Evolutionary conservation across 2,888 invertebrate genomes (phyloP).

Genomic region (Hemistola chrysoprasaria): DNA sequence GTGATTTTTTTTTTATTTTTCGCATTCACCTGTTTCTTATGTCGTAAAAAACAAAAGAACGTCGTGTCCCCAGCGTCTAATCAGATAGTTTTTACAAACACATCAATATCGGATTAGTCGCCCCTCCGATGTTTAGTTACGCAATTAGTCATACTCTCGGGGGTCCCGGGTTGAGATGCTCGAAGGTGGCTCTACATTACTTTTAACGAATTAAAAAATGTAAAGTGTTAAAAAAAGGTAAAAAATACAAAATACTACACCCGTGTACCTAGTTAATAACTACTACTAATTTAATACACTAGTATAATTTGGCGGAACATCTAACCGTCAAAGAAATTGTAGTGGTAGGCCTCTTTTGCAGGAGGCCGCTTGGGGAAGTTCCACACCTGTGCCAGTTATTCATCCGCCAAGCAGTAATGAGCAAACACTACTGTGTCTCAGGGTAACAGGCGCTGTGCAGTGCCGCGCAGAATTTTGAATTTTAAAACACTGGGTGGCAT

Average conservation of each 20-base stretch:
- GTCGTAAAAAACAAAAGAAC: conserved; percentile 10
- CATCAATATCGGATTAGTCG: conserved; percentile 77
- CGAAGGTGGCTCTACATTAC: neutral
- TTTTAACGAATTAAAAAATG: neutral
- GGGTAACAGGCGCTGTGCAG: too few species aligned
- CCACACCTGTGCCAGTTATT: too few species aligned
- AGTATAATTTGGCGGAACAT: too few species aligned
- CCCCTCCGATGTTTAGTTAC: conserved; percentile 75
- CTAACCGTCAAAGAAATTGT: too few species aligned
- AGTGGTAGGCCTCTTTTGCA: too few species aligned
- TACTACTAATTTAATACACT: too few species aligned
- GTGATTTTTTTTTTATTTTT: conserved; percentile 8
- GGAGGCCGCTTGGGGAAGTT: too few species aligned
- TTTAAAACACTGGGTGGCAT: too few species aligned
- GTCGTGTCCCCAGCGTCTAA: conserved; percentile 41
- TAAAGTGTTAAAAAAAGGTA: conserved; percentile 3
- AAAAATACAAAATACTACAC: conserved; percentile 18
- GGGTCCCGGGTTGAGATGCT: conserved; percentile 27
- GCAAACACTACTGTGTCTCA: too few species aligned
- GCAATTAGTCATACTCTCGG: conserved; percentile 71
- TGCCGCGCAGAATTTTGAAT: too few species aligned
- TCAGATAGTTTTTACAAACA: conserved; percentile 81
- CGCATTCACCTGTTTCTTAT: conserved; percentile 17
- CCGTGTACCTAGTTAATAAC: too few species aligned
- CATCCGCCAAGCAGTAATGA: too few species aligned